phyloP scores from a whole-genome alignment of 2,797 vertebrate genomes.

The Cryptoprocta ferox region DNA sequence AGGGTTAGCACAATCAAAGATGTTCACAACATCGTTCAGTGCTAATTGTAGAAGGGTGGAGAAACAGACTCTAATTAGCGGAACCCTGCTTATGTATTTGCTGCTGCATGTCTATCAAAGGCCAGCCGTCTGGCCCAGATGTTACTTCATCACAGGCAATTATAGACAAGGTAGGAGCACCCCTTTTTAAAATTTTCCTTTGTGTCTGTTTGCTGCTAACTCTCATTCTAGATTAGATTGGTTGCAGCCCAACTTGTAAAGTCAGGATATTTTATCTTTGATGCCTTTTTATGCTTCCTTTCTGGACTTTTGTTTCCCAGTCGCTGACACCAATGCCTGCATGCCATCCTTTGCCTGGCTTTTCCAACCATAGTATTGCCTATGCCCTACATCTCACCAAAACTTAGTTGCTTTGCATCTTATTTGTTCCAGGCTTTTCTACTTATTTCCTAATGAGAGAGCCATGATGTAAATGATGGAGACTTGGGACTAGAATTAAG shows the following conservation, averaged over 20 bases:
- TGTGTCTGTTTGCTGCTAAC: not conserved
- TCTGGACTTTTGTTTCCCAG: not conserved
- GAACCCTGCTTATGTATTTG: not conserved
- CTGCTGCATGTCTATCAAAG: not conserved
- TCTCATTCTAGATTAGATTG: not conserved
- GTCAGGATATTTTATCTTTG: not conserved
- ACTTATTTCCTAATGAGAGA: not conserved
- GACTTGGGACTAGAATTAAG: not conserved
- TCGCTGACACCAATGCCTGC: rapidly evolving
- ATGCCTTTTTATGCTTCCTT: not conserved
- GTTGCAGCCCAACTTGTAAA: not conserved
- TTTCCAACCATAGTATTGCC: not conserved
- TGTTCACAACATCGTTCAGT: not conserved
- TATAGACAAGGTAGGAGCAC: not conserved
- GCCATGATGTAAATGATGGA: rapidly evolving
- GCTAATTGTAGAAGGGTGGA: slow-evolving; percentile 59
- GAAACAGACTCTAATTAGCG: slow-evolving; percentile 51
- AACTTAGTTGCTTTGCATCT: not conserved
- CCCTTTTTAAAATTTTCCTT: not conserved
- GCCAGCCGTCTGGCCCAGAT: not conserved
- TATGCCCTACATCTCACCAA: rapidly evolving
- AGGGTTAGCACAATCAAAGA: slow-evolving; percentile 60
- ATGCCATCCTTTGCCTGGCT: rapidly evolving
- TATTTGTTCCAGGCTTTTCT: not conserved
- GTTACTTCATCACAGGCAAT: not conserved